Evolutionary conservation across 2,888 invertebrate species (phyloP), one percentile per base, ranked within the genome.

Genomic region (Melikaiella ostensackeni): DNA sequence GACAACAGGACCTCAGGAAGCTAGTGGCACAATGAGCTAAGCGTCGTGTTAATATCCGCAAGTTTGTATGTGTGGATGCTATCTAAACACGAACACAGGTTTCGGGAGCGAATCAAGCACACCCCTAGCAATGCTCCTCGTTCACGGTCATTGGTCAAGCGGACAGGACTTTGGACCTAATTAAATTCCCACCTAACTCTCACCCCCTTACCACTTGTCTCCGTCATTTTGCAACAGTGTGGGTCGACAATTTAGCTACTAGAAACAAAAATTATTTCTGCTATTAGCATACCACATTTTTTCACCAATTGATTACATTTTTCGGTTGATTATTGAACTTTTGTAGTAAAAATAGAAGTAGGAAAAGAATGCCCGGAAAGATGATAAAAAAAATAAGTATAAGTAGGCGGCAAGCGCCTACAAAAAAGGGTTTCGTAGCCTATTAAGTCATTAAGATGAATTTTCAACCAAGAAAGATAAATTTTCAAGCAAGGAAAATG

Each of bases 91-190:
- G 50, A 50, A 30, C 70, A 70, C 74, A 78, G 66, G 80, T 83
- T 82, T 83, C 64, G 82, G 75, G 80, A 77, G 83, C 83, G 84
- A 85, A 85, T 85, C 82, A 81, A 82, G 81, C 80, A 80, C 82
- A 82, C 81, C 82, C 86, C 85, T 82, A 80, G 80, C 83, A 83
- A 83, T 83, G 79, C 82, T 77, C 80, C 77, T 74, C 82, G 83
- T 85, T 84, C 85, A 84, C 81, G 84, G 87, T 85, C 86, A 86
- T 87, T 86, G 87, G 86, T 86, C 84, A 85, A 81, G 81, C 80
- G 81, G 85, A 88, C 86, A 87, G 86, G 87, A 84, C 86, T 85
- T 83, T 82, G 76, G 81, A 84, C 85, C 86, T 88, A 88, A 88
- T 89, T 88, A 87, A 86, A 87, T 87, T 87, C 84, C 85, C 81